Evolutionary conservation across 2,797 vertebrate genomes (phyloP).

Genomic region (Australoheros facetus): DNA sequence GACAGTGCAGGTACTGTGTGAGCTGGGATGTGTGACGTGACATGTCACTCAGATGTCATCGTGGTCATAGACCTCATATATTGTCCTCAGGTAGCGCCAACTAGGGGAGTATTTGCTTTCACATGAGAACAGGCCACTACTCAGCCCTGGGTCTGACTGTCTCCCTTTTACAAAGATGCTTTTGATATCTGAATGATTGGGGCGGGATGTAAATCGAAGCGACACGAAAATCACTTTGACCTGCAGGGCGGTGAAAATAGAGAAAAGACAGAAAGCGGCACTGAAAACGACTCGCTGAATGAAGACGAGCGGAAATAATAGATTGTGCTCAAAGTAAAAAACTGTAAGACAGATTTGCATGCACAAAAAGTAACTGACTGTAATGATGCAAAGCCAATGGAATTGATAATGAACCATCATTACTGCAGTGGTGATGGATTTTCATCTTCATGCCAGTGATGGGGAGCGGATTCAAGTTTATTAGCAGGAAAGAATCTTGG

Average conservation of each 20-base stretch:
- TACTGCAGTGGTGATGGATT: constrained; percentile 31
- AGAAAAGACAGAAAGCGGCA: constrained; percentile 11
- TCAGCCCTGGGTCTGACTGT: constrained; percentile 13
- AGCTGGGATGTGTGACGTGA: constrained; percentile 2
- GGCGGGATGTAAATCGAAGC: constrained; percentile 15
- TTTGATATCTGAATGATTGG: constrained; percentile 30
- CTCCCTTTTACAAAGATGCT: constrained; percentile 41
- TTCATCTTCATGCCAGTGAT: constrained; percentile 19
- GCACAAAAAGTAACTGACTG: constrained; percentile 8
- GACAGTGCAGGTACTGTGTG: constrained; percentile 29
- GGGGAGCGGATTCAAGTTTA: constrained; percentile 32
- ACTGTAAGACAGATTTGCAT: constrained; percentile 20
- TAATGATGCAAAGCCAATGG: constrained; percentile 5
- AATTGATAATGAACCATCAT: constrained; percentile 43
- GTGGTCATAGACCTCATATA: constrained; percentile 16
- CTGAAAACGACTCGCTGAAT: constrained; percentile 41
- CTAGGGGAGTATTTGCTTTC: constrained; percentile 53
- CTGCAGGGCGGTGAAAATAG: constrained; percentile 16
- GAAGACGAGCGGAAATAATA: constrained; percentile 1
- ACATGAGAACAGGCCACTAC: constrained; percentile 28
- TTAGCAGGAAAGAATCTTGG: constrained; percentile 8
- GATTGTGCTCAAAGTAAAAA: not conserved
- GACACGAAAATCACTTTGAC: constrained; percentile 30
- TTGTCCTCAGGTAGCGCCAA: constrained; percentile 27
- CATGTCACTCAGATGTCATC: constrained; percentile 28